Percentiles rank a stretch among this genome's conserved stretches.
Conservation (phyloP, 2,888 invertebrate genomes). For the Cryptosula pallasiana region DNA sequence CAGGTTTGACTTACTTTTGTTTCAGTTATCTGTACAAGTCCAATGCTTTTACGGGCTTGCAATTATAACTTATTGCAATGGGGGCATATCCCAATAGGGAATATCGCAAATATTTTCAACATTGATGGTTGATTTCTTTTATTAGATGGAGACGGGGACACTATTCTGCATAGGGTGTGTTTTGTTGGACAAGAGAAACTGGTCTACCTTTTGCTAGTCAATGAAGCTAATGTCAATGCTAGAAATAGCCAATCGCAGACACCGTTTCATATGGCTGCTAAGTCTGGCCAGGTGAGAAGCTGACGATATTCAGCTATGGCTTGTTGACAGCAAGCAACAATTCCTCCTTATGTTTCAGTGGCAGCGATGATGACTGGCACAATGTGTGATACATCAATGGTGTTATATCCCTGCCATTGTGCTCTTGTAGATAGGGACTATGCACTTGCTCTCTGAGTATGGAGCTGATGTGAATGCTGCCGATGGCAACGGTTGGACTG, state of each 20-base stretch:
- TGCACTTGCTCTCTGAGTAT: not conserved
- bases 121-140: too few species aligned
- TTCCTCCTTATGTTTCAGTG: too few species aligned
- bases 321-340: too few species aligned
- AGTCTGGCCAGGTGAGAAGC: not conserved
- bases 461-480: not conserved
- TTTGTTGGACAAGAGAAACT: not conserved
- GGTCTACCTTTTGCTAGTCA: not conserved
- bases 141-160: constrained; percentile 8
- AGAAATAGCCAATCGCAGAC: not conserved
- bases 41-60: too few species aligned
- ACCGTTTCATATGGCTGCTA: not conserved
- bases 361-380: too few species aligned
- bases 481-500: not conserved
- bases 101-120: too few species aligned
- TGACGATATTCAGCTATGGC: too few species aligned
- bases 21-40: too few species aligned
- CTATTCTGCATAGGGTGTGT: constrained; percentile 1
- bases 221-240: not conserved
- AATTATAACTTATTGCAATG: too few species aligned
- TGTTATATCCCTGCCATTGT: too few species aligned
- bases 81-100: too few species aligned
- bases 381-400: too few species aligned
- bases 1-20: not conserved
- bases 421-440: not conserved